A percentile compares a stretch with the other conserved stretches of the same genome.
Conservation (phyloP, 2,113 vertebrate genomes). For the Macheiramphus alcinus region DNA sequence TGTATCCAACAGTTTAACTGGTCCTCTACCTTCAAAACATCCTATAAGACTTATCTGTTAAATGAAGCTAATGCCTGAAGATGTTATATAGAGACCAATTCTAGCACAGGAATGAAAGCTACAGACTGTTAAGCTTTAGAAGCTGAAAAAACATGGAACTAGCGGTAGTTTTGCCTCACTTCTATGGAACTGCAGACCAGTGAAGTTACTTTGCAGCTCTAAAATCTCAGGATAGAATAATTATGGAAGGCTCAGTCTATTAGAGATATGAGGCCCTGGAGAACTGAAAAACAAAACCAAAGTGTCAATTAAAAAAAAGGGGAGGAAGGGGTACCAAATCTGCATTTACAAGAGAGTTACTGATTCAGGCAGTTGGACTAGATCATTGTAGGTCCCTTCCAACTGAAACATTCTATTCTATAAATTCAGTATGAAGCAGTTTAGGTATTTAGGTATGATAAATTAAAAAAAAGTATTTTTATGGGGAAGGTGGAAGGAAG, state of each 20-base stretch:
- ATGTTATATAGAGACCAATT: background rate
- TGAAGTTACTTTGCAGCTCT: background rate
- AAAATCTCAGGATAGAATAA: background rate
- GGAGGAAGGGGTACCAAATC: background rate
- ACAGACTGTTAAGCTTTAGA: background rate
- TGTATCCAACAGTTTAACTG: background rate
- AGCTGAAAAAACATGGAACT: background rate
- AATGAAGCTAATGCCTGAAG: background rate
- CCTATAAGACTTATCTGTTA: background rate
- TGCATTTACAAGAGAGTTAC: background rate
- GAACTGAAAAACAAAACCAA: background rate
- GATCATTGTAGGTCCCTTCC: background rate
- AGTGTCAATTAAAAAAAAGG: background rate
- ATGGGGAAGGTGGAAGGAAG: background rate
- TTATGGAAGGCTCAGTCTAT: background rate
- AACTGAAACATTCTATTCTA: background rate
- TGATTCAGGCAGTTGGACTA: background rate
- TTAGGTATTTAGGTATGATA: background rate
- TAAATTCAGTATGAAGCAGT: background rate
- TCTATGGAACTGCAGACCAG: background rate
- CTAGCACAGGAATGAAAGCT: background rate
- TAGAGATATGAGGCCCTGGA: background rate
- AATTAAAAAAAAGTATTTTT: background rate
- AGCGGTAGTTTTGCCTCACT: background rate
- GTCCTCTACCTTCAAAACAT: background rate